A percentile compares a stretch with the other conserved stretches of the same genome.
Conservation (phyloP, 1,140 invertebrate species). For the Caerostris extrusa region DNA sequence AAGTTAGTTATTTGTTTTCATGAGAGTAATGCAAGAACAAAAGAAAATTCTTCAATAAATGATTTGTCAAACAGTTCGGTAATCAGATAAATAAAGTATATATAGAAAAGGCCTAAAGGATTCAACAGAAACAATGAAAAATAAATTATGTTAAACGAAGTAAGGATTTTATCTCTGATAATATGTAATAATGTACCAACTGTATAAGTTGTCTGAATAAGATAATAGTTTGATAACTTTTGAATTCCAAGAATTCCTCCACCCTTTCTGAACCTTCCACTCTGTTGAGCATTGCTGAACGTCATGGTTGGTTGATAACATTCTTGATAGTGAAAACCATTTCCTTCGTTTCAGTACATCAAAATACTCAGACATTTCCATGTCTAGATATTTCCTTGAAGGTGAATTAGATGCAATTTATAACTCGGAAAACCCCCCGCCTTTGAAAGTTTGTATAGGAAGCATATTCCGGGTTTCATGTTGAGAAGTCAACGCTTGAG, state of each 20-base stretch:
- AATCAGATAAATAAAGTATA: too few relatives aligned
- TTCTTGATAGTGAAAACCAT: background rate
- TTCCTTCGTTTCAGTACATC: background rate
- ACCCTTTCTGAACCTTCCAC: background rate
- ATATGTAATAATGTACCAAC: background rate
- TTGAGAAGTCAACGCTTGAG: background rate
- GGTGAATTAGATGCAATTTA: background rate
- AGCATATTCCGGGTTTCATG: background rate
- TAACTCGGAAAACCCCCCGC: background rate
- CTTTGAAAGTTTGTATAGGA: background rate
- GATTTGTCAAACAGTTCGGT: too few relatives aligned
- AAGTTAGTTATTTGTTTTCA: too few relatives aligned
- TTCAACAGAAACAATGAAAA: too few relatives aligned
- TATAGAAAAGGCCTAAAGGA: too few relatives aligned
- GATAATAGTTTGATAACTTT: background rate
- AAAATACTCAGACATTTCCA: background rate
- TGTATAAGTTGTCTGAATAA: background rate
- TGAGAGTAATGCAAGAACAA: too few relatives aligned
- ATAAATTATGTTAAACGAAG: background rate
- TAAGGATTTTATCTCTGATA: background rate
- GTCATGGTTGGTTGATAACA: background rate
- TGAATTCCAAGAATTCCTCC: background rate
- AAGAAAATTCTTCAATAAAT: too few relatives aligned
- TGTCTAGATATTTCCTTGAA: background rate
- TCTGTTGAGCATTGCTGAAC: background rate